Conservation (phyloP, 2,888 invertebrate genomes). For the Nomada lathburiana region DNA sequence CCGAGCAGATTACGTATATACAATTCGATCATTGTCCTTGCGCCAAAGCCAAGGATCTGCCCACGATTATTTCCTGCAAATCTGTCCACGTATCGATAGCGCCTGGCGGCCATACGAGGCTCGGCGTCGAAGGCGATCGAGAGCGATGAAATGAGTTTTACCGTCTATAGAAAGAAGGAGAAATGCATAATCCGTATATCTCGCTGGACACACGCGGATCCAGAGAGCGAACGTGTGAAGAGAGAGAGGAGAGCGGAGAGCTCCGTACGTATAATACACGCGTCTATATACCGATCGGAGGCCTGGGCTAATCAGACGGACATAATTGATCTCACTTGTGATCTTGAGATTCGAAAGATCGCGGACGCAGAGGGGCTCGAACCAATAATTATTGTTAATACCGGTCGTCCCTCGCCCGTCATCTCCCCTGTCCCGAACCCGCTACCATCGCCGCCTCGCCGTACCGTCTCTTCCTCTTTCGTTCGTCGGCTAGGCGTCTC, state of each 20-base stretch:
- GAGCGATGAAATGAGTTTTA: slow-evolving; percentile 42
- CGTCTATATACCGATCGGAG: slow-evolving; percentile 74
- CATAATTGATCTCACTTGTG: slow-evolving; percentile 84
- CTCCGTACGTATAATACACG: slow-evolving; percentile 68
- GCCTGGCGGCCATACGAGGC: too few species aligned
- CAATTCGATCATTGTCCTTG: background rate
- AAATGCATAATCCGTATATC: background rate
- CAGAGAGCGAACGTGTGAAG: slow-evolving; percentile 8
- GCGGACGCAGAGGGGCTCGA: slow-evolving; percentile 82
- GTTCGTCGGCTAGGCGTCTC: slow-evolving; percentile 31
- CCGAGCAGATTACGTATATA: slow-evolving; percentile 28
- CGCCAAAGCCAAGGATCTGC: slow-evolving; percentile 19
- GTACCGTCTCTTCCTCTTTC: slow-evolving; percentile 26
- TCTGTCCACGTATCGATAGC: slow-evolving; percentile 62
- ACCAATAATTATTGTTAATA: slow-evolving; percentile 84
- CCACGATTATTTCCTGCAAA: slow-evolving; percentile 33
- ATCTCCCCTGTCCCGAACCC: slow-evolving; percentile 20
- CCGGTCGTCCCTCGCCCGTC: slow-evolving; percentile 71
- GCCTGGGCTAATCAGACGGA: slow-evolving; percentile 82
- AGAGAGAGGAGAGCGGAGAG: slow-evolving; percentile 25
- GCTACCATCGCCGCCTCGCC: slow-evolving; percentile 21
- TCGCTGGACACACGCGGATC: slow-evolving; percentile 35
- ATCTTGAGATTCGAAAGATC: slow-evolving; percentile 84
- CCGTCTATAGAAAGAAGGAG: slow-evolving; percentile 53
- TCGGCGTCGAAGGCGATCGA: background rate